phyloP scores from a whole-genome alignment of 2,888 invertebrate species.

The Oscheius sp. region DNA sequence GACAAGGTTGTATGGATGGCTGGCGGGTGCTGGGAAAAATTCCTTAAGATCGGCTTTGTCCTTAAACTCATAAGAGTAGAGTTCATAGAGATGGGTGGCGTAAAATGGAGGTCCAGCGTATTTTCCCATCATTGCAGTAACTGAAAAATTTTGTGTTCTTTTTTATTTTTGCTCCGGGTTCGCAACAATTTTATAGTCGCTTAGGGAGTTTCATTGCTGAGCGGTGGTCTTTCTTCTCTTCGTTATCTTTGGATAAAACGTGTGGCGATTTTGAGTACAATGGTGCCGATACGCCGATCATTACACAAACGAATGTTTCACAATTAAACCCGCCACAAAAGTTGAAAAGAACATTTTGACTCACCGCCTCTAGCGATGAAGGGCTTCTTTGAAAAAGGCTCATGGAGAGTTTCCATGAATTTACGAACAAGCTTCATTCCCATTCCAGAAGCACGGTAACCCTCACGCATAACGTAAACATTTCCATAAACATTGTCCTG shows the following conservation, averaged over 20 bases:
- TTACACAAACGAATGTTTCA: too few relatives aligned
- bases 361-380: slow-evolving; percentile 29
- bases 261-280: background rate
- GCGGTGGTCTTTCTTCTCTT: background rate
- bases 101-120: slow-evolving; percentile 28
- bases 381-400: slow-evolving; percentile 23
- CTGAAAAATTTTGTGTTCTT: slow-evolving; percentile 5
- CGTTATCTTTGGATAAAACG: background rate
- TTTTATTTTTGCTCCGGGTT: background rate
- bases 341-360: background rate
- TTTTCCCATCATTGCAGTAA: slow-evolving; percentile 29
- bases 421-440: slow-evolving; percentile 27
- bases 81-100: slow-evolving; percentile 10
- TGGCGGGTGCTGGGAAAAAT: slow-evolving; percentile 26
- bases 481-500: slow-evolving; percentile 2
- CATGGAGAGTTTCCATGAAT: slow-evolving; percentile 9
- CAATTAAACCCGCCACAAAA: background rate
- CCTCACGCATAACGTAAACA: slow-evolving; percentile 31
- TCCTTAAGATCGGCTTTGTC: slow-evolving; percentile 14
- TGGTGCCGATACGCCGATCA: background rate
- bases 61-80: slow-evolving; percentile 23
- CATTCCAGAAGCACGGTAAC: slow-evolving; percentile 31
- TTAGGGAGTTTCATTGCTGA: background rate
- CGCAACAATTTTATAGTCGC: slow-evolving; percentile 4
- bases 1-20: slow-evolving; percentile 15